phyloP scores from a whole-genome alignment of 2,113 vertebrate genomes.

The Vulpes ferrilata region DNA sequence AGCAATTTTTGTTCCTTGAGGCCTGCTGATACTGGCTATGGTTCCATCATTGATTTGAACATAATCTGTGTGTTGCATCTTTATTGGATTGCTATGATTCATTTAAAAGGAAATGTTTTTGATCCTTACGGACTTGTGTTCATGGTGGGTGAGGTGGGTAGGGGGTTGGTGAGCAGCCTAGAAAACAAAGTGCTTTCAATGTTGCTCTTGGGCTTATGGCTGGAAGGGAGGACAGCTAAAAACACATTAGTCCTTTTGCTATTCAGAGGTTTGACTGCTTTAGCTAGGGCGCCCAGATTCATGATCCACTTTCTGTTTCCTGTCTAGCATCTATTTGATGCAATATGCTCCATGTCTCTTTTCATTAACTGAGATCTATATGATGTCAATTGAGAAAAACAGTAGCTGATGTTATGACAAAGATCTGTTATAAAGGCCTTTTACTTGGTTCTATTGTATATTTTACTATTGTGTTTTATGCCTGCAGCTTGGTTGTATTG shows the following conservation, averaged over 20 bases:
- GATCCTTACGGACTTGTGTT: constrained; percentile 89
- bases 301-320: constrained; percentile 92
- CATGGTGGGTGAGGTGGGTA: constrained; percentile 77
- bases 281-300: constrained; percentile 92
- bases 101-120: constrained; percentile 95
- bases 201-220: constrained; percentile 83
- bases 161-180: constrained; percentile 60
- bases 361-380: constrained; percentile 91
- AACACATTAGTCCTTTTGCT: constrained; percentile 90
- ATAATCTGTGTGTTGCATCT: constrained; percentile 88
- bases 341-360: constrained; percentile 95
- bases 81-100: constrained; percentile 92
- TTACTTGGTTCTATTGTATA: constrained; percentile 88
- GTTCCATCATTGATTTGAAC: constrained; percentile 90
- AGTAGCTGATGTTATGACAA: constrained; percentile 87
- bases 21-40: constrained; percentile 86
- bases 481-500: constrained; percentile 84
- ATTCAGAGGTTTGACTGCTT: constrained; percentile 92
- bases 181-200: constrained; percentile 78
- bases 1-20: constrained; percentile 89
- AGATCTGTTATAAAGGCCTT: constrained; percentile 84
- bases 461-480: constrained; percentile 91
- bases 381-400: constrained; percentile 94
- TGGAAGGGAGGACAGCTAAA: constrained; percentile 87
- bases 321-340: constrained; percentile 90